Conservation (phyloP, 2,113 vertebrate genomes). For the Oplegnathus fasciatus region DNA sequence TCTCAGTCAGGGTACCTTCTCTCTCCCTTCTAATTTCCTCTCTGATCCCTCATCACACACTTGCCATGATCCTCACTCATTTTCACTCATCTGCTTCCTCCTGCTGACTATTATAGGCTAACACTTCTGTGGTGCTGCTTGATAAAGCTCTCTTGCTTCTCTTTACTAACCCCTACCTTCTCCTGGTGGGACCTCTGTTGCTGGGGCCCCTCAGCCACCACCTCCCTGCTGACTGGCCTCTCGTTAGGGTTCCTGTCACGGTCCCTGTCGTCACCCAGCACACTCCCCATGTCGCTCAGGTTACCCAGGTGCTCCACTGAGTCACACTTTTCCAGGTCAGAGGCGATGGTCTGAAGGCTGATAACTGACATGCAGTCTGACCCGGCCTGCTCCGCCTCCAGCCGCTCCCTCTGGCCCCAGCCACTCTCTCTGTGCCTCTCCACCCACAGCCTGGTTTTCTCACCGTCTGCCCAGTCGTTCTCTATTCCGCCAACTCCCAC, state of each 20-base stretch:
- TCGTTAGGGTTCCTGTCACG: constrained; percentile 15
- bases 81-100: background rate
- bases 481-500: constrained; percentile 42
- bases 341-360: constrained; percentile 91
- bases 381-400: constrained; percentile 54
- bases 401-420: constrained; percentile 76
- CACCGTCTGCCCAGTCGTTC: constrained; percentile 75
- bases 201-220: constrained; percentile 1
- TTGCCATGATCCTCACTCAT: background rate
- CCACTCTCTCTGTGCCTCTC: constrained; percentile 80
- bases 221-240: constrained; percentile 40
- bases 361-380: constrained; percentile 87
- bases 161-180: constrained; percentile 44
- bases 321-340: constrained; percentile 92
- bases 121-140: constrained; percentile 88
- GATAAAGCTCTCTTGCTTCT: constrained; percentile 68
- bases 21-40: background rate
- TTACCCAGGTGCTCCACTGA: constrained; percentile 91
- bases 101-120: constrained; percentile 77
- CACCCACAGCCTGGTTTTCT: constrained; percentile 82
- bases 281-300: constrained; percentile 77
- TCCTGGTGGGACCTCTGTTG: constrained; percentile 25
- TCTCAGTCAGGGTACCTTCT: background rate
- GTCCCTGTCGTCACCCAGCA: constrained; percentile 66
- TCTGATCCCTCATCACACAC: background rate